Evolutionary conservation across 2,888 invertebrate species (phyloP).

Genomic region (Netelia fuscicornis): DNA sequence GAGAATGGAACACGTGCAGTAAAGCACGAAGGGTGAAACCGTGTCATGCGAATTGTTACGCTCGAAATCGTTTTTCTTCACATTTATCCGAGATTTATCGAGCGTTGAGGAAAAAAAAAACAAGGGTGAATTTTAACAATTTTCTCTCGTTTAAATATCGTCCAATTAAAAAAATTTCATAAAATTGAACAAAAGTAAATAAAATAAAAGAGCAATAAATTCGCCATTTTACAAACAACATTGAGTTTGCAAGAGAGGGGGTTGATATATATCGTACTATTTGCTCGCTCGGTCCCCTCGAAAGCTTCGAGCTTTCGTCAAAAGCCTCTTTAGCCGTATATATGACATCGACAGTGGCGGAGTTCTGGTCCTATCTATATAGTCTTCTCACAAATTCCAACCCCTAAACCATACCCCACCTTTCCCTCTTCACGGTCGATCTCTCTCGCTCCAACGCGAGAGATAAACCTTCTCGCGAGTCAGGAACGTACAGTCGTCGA

Average conservation of each 20-base stretch:
- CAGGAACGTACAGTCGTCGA: slow-evolving; percentile 28
- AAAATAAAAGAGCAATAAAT: slow-evolving; percentile 4
- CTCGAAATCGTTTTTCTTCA: not conserved
- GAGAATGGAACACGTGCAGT: not conserved
- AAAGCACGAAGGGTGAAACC: not conserved
- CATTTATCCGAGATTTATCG: slow-evolving; percentile 3
- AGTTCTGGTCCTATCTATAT: not conserved
- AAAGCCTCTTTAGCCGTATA: slow-evolving; percentile 6
- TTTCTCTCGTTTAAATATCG: not conserved
- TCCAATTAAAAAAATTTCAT: not conserved
- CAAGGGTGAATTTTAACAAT: not conserved
- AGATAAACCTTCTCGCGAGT: slow-evolving; percentile 16
- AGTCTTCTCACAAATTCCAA: not conserved
- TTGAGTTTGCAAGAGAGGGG: not conserved
- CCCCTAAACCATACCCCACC: not conserved
- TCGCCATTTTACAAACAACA: not conserved
- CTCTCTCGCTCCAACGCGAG: slow-evolving; percentile 5
- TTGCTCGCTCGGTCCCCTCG: slow-evolving; percentile 2
- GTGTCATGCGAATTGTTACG: not conserved
- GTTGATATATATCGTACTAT: slow-evolving; percentile 5
- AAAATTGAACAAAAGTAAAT: not conserved
- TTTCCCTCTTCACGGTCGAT: not conserved
- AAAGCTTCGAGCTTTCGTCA: slow-evolving; percentile 12
- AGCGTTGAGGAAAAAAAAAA: not conserved
- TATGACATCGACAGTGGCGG: not conserved